Conservation (phyloP, 2,888 invertebrate genomes). For the Zygothrica quintamaculata region DNA sequence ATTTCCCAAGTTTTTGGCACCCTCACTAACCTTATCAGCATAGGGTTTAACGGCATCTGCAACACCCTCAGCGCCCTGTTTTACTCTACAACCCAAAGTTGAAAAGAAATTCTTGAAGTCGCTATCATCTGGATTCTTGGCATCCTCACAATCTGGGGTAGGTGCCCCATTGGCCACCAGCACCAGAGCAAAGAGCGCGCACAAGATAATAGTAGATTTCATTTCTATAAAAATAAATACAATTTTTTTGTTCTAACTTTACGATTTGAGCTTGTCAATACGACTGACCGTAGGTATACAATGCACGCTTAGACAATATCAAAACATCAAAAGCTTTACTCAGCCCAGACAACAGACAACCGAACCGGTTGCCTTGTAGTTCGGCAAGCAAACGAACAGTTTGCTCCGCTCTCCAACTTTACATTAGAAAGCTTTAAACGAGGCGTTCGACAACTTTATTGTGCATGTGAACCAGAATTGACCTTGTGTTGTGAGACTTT, state of each 20-base stretch:
- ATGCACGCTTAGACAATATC: background rate
- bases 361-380: background rate
- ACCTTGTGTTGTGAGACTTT: no score
- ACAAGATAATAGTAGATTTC: constrained; percentile 61
- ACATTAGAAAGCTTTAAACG: no score
- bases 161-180: constrained; percentile 43
- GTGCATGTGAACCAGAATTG: no score
- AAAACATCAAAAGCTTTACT: constrained; percentile 3
- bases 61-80: constrained; percentile 77
- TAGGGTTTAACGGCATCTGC: constrained; percentile 78
- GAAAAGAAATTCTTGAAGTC: constrained; percentile 77
- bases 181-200: constrained; percentile 52
- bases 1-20: constrained; percentile 79
- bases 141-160: constrained; percentile 67
- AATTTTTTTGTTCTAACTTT: constrained; percentile 36
- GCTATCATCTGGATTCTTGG: constrained; percentile 66
- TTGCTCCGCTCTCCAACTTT: background rate
- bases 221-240: constrained; percentile 58
- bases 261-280: constrained; percentile 39
- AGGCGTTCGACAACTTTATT: no score
- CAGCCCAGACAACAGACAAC: constrained; percentile 19
- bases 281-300: constrained; percentile 32
- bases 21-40: constrained; percentile 74
- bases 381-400: background rate
- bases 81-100: constrained; percentile 78